Evolutionary conservation across 2,797 vertebrate species (phyloP), one percentile per base, ranked within the genome.

Genomic region (Bufotes viridis): DNA sequence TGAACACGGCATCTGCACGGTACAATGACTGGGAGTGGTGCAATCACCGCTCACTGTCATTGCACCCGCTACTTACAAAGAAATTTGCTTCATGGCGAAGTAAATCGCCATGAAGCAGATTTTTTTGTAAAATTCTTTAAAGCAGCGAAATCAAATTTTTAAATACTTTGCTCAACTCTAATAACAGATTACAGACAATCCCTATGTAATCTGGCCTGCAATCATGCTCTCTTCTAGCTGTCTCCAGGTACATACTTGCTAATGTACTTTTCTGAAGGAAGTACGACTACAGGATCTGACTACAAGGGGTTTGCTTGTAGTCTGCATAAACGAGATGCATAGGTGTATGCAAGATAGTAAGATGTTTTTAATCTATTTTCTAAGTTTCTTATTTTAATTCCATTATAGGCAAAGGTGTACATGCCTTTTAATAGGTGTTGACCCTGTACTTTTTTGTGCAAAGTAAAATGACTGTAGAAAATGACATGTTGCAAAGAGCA

Each of bases 391-490:
- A 51, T 22, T 75, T 75, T 11, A 49, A 22, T 17, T 72, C 0
- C 24, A 70, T 17, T 10, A 3, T 17, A 70, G 15, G 1, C 1
- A 20, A 51, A 75, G 51, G 18, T 75, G 51, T 78, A 8, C 49
- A 78, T n/a, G 24, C 7, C 22, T 7, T 76, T 78, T 53, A 14
- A 55, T 53, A 1, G 24, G 22, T 51, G 74, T 53, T n/a, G 34
- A 49, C 42, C 3, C 70, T 22, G 34, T 42, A 20, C 29, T 42
- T 2, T 74, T 72, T 74, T 49, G 70, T 49, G 42, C 17, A 49
- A 49, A 74, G 34, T 49, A 20, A 74, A 74, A 18, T 74, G 13
- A 22, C 49, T 75, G 72, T 75, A 75, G 22, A 75, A 75, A 75
- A 20, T 22, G 42, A 42, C 15, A 42, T 74, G 34, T 20, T 13